phyloP scores from a whole-genome alignment of 2,797 vertebrate genomes.

The Peromyscus aztecus region DNA sequence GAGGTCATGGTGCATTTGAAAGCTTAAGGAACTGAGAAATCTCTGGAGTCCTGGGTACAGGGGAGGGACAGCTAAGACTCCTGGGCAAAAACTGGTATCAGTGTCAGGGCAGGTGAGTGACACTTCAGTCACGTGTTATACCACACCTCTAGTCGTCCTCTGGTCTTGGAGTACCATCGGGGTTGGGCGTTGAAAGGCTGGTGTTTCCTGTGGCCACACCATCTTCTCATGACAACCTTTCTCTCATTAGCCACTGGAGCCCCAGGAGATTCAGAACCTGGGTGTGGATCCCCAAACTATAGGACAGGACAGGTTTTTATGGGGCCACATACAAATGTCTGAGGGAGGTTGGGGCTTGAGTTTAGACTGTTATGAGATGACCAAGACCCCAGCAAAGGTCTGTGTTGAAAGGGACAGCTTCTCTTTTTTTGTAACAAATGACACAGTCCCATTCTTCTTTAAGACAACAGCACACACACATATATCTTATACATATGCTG shows the following conservation, averaged over 20 bases:
- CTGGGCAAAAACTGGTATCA: background rate
- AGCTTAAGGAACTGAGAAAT: background rate
- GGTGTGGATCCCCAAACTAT: background rate
- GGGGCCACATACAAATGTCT: background rate
- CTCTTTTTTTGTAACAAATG: background rate
- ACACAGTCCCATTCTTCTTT: background rate
- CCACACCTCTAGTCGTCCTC: background rate
- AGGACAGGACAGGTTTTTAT: background rate
- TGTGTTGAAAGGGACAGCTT: background rate
- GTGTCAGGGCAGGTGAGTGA: background rate
- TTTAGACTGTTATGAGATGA: background rate
- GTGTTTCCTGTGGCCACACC: background rate
- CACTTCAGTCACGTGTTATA: background rate
- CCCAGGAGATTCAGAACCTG: background rate
- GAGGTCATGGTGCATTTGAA: background rate
- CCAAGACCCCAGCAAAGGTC: background rate
- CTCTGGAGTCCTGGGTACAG: background rate
- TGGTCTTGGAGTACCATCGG: background rate
- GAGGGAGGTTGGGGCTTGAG: background rate
- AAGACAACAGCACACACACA: background rate
- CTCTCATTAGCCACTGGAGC: background rate
- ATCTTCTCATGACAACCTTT: background rate
- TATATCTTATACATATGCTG: background rate
- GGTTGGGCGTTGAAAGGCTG: background rate
- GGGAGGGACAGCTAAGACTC: background rate